phyloP scores from a whole-genome alignment of 2,113 vertebrate species.

The Hucho hucho region DNA sequence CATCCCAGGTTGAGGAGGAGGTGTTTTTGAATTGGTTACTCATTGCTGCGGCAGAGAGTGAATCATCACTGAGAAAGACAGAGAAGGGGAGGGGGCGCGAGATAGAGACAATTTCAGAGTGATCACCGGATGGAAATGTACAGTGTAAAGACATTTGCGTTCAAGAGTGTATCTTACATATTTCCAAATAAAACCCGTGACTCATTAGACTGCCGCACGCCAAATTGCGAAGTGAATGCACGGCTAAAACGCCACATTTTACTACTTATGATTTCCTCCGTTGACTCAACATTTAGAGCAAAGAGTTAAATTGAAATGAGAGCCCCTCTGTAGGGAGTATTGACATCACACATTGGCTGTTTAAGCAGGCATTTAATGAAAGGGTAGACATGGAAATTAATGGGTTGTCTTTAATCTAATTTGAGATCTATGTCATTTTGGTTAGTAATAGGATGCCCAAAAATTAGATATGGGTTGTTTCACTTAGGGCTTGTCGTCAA shows the following conservation, averaged over 20 bases:
- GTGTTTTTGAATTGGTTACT: slow-evolving; percentile 68
- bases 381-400: background rate
- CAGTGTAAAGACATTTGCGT: background rate
- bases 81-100: background rate
- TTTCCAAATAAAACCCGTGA: background rate
- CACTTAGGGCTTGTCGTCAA: background rate
- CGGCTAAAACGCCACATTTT: background rate
- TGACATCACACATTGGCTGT: background rate
- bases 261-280: background rate
- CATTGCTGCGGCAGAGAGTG: slow-evolving; percentile 73
- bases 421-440: background rate
- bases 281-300: background rate
- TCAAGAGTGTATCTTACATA: background rate
- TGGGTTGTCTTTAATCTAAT: background rate
- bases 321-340: background rate
- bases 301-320: background rate
- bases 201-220: background rate
- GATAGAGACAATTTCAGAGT: background rate
- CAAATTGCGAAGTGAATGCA: background rate
- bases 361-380: background rate
- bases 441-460: background rate
- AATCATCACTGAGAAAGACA: slow-evolving; percentile 73
- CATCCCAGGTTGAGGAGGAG: slow-evolving; percentile 25
- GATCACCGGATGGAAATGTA: background rate
- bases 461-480: background rate